These are phyloP conservation scores for Phrynosoma platyrhinos DNA, from an alignment of 2,113 vertebrate genomes.

Conservation along the genomic window DNA sequence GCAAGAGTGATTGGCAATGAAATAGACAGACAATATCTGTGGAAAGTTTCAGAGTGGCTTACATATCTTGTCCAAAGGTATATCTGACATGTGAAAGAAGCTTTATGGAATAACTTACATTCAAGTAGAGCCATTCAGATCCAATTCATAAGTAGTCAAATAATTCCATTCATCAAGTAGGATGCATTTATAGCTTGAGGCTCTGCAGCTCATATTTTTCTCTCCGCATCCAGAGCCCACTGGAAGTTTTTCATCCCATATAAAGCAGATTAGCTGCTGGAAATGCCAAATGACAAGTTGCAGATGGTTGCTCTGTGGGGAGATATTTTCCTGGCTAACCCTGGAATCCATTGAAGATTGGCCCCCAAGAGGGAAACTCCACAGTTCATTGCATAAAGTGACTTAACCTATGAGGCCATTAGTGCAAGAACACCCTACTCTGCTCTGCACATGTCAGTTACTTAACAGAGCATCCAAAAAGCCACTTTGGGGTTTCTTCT, in stretches of 20 bases:
- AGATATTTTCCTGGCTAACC: constrained; percentile 63
- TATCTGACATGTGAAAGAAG: neutral
- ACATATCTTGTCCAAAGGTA: neutral
- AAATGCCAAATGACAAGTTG: constrained; percentile 58
- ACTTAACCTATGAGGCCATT: constrained; percentile 56
- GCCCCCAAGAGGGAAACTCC: constrained; percentile 67
- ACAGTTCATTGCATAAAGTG: constrained; percentile 66
- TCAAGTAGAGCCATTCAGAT: neutral
- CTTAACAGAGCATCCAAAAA: constrained; percentile 44
- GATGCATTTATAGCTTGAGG: neutral
- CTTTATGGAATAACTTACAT: neutral
- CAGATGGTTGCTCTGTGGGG: constrained; percentile 73
- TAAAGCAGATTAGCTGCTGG: constrained; percentile 64
- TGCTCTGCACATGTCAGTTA: constrained; percentile 48
- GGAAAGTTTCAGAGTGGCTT: neutral
- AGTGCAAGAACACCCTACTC: constrained; percentile 60
- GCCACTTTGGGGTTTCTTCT: constrained; percentile 45
- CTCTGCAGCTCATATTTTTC: constrained; percentile 27
- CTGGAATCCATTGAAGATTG: constrained; percentile 34
- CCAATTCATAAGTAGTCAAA: neutral
- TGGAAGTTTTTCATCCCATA: constrained; percentile 53
- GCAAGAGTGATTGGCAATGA: no score
- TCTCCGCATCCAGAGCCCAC: constrained; percentile 53
- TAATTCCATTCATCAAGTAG: neutral
- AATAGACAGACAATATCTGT: neutral